Percentiles rank a stretch among this genome's conserved stretches.
These are phyloP conservation scores for Brachionus calyciflorus DNA, from an alignment of 1,140 invertebrate species.

Conservation along the genomic window DNA sequence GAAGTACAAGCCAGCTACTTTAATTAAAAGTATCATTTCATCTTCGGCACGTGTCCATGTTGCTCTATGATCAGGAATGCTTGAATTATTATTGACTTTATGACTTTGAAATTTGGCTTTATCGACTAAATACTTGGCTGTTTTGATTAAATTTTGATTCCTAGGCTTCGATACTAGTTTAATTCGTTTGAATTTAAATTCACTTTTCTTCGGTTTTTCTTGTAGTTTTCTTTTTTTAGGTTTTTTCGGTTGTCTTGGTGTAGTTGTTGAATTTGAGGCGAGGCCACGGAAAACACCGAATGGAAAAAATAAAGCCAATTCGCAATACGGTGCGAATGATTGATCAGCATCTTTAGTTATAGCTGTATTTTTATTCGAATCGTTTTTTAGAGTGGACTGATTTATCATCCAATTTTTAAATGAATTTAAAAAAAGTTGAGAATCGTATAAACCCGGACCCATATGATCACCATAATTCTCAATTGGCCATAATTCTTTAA, in stretches of 20 bases:
- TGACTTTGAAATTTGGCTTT: constrained; percentile 22
- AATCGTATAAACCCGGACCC: constrained; percentile 43
- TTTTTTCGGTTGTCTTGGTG: background rate
- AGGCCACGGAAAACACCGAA: constrained; percentile 21
- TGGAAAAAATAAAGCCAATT: constrained; percentile 25
- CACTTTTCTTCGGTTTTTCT: background rate
- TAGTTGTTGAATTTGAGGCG: background rate
- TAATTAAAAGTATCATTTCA: constrained; percentile 26
- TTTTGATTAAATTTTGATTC: constrained; percentile 23
- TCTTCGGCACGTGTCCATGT: constrained; percentile 18
- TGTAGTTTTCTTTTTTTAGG: background rate
- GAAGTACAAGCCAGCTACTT: constrained; percentile 23
- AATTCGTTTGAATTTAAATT: background rate
- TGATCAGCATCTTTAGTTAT: constrained; percentile 34
- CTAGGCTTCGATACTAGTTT: background rate
- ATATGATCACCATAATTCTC: constrained; percentile 19
- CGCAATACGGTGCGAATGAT: constrained; percentile 16
- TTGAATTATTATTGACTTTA: background rate
- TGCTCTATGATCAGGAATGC: background rate
- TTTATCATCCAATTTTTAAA: constrained; percentile 42
- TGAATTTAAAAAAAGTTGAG: constrained; percentile 35
- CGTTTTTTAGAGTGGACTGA: constrained; percentile 2
- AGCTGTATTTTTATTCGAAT: background rate
- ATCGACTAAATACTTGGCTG: constrained; percentile 24
- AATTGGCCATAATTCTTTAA: background rate